These are phyloP conservation scores for Bettongia penicillata DNA, from an alignment of 2,113 vertebrate genomes.

Conservation along the genomic window DNA sequence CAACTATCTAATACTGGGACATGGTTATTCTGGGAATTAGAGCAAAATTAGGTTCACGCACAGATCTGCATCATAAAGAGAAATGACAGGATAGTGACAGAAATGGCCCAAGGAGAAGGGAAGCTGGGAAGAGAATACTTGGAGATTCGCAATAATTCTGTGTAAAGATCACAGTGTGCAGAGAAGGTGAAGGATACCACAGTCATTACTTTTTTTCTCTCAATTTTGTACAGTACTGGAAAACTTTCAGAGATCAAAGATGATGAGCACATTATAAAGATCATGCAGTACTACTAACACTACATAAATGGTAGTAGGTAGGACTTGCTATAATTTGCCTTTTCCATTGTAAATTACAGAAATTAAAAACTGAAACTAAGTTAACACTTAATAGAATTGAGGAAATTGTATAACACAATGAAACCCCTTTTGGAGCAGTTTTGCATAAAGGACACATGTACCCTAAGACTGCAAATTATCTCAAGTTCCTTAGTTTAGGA, in stretches of 20 bases:
- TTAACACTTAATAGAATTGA: conserved; percentile 34
- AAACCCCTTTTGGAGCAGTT: conserved; percentile 8
- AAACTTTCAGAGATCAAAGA: conserved; percentile 51
- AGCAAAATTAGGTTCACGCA: conserved; percentile 60
- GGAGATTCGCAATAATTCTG: conserved; percentile 52
- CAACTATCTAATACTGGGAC: conserved; percentile 46
- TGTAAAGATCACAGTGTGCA: conserved; percentile 54
- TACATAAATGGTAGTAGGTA: conserved; percentile 50
- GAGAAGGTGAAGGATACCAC: conserved; percentile 32
- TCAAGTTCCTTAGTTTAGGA: conserved; percentile 18
- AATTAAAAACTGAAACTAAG: conserved; percentile 48
- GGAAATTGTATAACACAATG: conserved; percentile 14
- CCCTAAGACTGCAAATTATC: conserved; percentile 23
- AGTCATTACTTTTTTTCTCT: conserved; percentile 33
- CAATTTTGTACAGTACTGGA: conserved; percentile 53
- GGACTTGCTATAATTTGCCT: conserved; percentile 2
- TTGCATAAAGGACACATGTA: conserved; percentile 25
- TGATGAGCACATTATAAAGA: conserved; percentile 15
- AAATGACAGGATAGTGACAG: conserved; percentile 47
- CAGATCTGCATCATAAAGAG: background rate
- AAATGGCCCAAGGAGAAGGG: conserved; percentile 50
- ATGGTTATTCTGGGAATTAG: conserved; percentile 68
- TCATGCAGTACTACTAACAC: conserved; percentile 55
- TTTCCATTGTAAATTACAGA: conserved; percentile 12
- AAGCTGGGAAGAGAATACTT: conserved; percentile 45